Conservation (phyloP, 1,140 invertebrate species). For the Phymastichus coffea region DNA sequence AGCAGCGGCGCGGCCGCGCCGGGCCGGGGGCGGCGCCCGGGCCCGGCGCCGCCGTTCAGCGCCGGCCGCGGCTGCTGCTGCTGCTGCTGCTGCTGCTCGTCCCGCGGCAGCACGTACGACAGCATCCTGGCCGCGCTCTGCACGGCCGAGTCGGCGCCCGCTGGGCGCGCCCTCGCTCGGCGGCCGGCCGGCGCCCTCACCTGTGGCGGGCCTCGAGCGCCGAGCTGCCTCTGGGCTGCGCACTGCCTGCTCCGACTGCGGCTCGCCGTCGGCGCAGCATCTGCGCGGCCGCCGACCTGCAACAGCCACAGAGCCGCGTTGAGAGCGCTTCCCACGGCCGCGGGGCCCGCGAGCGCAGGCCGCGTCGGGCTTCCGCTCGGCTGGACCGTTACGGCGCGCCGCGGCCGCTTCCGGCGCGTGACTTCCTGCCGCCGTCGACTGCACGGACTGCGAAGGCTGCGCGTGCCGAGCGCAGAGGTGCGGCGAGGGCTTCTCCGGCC, state of each 20-base stretch:
- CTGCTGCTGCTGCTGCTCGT: slow-evolving; percentile 50
- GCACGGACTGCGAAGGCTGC: too few relatives aligned
- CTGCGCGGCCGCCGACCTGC: slow-evolving; percentile 26
- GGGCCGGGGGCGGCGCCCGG: slow-evolving; percentile 8
- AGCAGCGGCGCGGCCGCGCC: slow-evolving; percentile 21
- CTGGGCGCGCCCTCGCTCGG: too few relatives aligned
- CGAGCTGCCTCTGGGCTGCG: too few relatives aligned
- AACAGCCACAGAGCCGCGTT: neutral
- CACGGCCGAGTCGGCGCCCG: too few relatives aligned
- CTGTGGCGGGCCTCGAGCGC: too few relatives aligned
- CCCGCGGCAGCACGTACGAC: slow-evolving; percentile 56
- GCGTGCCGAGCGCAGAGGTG: too few relatives aligned
- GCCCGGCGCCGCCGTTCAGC: slow-evolving; percentile 6
- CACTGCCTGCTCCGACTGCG: neutral
- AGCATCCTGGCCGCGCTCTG: slow-evolving; percentile 45
- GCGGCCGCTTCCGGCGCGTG: too few relatives aligned
- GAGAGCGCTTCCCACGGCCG: slow-evolving; percentile 11
- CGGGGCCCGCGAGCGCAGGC: neutral
- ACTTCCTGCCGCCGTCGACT: too few relatives aligned
- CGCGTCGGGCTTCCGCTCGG: too few relatives aligned
- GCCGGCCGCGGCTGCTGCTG: neutral
- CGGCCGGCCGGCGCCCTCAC: too few relatives aligned
- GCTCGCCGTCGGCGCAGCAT: slow-evolving; percentile 23
- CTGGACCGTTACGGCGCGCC: too few relatives aligned
- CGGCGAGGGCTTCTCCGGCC: neutral